Evolutionary conservation across 2,888 invertebrate genomes (phyloP).

Genomic region (Liposcelis brunnea): DNA sequence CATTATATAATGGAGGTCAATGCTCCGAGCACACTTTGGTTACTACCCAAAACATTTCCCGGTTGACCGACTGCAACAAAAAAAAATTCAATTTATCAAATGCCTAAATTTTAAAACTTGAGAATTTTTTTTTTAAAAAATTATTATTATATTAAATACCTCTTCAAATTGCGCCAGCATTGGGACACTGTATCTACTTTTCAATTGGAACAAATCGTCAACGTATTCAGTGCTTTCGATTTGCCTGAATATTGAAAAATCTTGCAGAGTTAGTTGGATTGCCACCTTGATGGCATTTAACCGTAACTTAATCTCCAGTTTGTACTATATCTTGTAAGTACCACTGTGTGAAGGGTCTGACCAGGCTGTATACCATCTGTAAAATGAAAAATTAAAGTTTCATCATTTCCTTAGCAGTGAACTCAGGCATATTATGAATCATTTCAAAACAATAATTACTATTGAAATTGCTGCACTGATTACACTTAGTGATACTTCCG

Average conservation of each 20-base stretch:
- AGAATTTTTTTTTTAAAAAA: too few species aligned
- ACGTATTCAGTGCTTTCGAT: slow-evolving; percentile 98
- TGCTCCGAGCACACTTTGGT: slow-evolving; percentile 95
- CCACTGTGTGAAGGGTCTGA: slow-evolving; percentile 92
- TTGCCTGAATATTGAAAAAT: slow-evolving; percentile 83
- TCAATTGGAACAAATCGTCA: slow-evolving; percentile 74
- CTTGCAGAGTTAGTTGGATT: slow-evolving; percentile 88
- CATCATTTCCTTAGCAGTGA: slow-evolving; percentile 93
- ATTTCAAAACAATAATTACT: slow-evolving; percentile 84
- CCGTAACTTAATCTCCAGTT: slow-evolving; percentile 93
- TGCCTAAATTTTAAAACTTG: not conserved
- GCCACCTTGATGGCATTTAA: slow-evolving; percentile 92
- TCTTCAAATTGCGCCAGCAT: slow-evolving; percentile 88
- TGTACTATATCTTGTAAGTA: slow-evolving; percentile 88
- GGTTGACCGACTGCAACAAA: slow-evolving; percentile 64
- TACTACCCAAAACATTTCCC: slow-evolving; percentile 99
- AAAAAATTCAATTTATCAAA: not conserved
- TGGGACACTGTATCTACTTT: slow-evolving; percentile 79
- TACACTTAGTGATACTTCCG: slow-evolving; percentile 89
- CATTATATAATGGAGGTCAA: too few species aligned
- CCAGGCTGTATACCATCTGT: slow-evolving; percentile 97
- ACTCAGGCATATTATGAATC: slow-evolving; percentile 88
- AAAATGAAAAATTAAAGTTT: slow-evolving; percentile 55
- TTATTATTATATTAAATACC: slow-evolving; percentile 25
- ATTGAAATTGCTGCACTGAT: slow-evolving; percentile 82